Evolutionary conservation across 2,797 vertebrate species (phyloP).

Genomic region (Falco berigora): DNA sequence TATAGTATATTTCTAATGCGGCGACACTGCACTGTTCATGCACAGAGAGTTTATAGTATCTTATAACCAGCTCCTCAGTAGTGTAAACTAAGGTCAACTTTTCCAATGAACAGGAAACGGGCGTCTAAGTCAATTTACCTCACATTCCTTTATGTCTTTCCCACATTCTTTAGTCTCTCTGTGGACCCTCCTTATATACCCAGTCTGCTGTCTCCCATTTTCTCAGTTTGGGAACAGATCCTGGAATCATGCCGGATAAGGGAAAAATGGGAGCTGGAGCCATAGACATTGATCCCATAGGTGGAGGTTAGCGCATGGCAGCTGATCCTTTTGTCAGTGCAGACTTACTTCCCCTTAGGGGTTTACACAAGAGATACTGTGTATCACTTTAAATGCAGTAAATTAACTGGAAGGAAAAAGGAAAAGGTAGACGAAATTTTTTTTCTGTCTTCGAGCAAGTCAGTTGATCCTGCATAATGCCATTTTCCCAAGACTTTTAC

Average conservation of each 20-base stretch:
- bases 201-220: background rate
- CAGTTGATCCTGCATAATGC: background rate
- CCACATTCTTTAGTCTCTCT: background rate
- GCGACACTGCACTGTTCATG: background rate
- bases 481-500: background rate
- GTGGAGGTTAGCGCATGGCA: background rate
- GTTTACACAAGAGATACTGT: background rate
- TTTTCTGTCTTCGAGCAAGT: background rate
- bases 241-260: background rate
- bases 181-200: background rate
- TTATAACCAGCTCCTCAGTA: background rate
- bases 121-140: background rate
- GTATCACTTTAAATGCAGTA: background rate
- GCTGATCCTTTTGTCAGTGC: background rate
- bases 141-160: background rate
- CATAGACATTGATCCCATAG: background rate
- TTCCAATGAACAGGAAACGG: background rate
- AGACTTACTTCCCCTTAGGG: background rate
- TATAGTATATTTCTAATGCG: background rate
- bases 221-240: background rate
- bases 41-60: background rate
- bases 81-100: background rate
- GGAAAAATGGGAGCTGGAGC: background rate
- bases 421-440: background rate
- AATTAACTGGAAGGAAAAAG: background rate